phyloP scores from a whole-genome alignment of 2,797 vertebrate species.

The Coregonus ussuriensis region DNA sequence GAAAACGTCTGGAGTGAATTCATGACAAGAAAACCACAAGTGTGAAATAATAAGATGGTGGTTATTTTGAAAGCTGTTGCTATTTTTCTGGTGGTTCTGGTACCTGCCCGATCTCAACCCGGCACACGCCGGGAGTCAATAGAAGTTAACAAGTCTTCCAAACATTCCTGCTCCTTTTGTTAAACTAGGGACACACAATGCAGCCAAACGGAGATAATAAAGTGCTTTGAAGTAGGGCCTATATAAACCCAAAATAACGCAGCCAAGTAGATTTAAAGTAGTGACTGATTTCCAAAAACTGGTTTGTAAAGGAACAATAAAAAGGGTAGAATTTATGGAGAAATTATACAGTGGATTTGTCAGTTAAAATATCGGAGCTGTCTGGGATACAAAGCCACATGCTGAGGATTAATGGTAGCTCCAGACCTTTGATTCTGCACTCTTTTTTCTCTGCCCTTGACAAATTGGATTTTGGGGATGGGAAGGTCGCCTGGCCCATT shows the following conservation, averaged over 20 bases:
- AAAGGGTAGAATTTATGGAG: constrained; percentile 97
- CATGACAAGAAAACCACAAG: constrained; percentile 63
- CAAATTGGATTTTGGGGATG: constrained; percentile 99
- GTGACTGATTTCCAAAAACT: constrained; percentile 94
- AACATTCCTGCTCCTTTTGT: constrained; percentile 96
- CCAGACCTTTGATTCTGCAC: constrained; percentile 97
- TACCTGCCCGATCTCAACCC: constrained; percentile 98
- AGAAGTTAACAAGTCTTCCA: constrained; percentile 99
- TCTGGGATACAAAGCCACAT: constrained; percentile 97
- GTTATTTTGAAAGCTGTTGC: constrained; percentile 75
- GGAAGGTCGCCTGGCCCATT: constrained; percentile 99
- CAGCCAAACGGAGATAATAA: constrained; percentile 85
- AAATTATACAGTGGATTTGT: constrained; percentile 99
- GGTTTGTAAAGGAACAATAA: constrained; percentile 92
- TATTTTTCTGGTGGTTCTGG: constrained; percentile 92
- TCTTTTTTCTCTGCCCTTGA: constrained; percentile 99
- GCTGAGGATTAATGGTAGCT: constrained; percentile 99
- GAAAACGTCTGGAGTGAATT: constrained; percentile 60
- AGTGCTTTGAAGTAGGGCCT: constrained; percentile 99
- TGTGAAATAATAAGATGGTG: constrained; percentile 78
- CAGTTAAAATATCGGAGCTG: constrained; percentile 99
- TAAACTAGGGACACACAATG: constrained; percentile 84
- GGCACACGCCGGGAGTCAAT: constrained; percentile 99
- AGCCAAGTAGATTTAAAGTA: constrained; percentile 99
- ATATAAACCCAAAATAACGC: constrained; percentile 89